Conservation (phyloP, 2,113 vertebrate species). For the Crotalus tigris region DNA sequence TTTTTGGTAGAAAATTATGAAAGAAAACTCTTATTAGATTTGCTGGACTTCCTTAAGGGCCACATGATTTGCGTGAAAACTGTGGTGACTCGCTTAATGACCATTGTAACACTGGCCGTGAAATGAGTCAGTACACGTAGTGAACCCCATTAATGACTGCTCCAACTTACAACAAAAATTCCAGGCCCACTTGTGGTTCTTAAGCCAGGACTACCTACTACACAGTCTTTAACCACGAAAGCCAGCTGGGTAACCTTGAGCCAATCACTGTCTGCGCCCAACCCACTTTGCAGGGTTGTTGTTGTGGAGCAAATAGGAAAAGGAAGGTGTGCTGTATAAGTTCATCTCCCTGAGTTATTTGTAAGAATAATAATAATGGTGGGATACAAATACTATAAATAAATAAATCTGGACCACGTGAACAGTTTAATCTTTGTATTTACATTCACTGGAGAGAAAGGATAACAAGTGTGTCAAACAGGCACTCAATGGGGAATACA, state of each 20-base stretch:
- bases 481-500: background rate
- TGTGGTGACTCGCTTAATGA: background rate
- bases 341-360: background rate
- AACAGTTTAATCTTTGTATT: background rate
- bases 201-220: background rate
- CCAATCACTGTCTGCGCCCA: background rate
- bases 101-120: background rate
- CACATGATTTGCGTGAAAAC: background rate
- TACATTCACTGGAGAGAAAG: background rate
- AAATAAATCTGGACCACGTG: background rate
- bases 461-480: background rate
- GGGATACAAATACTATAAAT: background rate
- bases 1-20: background rate
- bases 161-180: background rate
- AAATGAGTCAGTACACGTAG: background rate
- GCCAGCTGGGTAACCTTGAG: background rate
- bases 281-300: background rate
- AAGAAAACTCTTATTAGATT: background rate
- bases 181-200: background rate
- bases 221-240: background rate
- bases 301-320: background rate
- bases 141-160: background rate
- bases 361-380: background rate
- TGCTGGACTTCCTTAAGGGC: background rate
- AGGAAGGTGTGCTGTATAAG: background rate